These are phyloP conservation scores for Chelidonichthys spinosus DNA, from an alignment of 2,797 vertebrate species.

Conservation along the genomic window DNA sequence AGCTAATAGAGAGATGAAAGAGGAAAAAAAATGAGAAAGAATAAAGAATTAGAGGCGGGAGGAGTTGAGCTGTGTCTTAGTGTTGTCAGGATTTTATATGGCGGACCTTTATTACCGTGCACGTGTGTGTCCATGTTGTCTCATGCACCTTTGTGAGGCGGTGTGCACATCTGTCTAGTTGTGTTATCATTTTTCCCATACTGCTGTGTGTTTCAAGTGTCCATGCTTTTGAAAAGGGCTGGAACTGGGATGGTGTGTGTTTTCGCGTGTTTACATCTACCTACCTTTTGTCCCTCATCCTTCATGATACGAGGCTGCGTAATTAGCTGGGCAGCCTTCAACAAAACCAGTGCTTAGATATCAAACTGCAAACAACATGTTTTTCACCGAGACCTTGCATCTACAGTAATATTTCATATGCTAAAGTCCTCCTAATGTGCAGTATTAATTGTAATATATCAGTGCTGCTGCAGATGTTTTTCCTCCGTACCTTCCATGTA, in stretches of 20 bases:
- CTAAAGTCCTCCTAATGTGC: background rate
- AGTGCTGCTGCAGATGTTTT: background rate
- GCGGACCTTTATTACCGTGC: constrained; percentile 51
- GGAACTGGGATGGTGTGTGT: constrained; percentile 29
- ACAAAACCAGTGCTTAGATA: constrained; percentile 42
- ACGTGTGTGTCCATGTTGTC: constrained; percentile 26
- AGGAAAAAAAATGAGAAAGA: constrained; percentile 36
- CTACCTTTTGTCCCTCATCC: constrained; percentile 67
- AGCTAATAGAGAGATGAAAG: constrained; percentile 86
- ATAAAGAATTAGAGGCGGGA: constrained; percentile 9
- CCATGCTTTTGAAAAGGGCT: constrained; percentile 48
- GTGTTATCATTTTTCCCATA: constrained; percentile 17
- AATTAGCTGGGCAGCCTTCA: constrained; percentile 63
- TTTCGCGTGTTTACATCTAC: constrained; percentile 53
- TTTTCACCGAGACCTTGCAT: constrained; percentile 38
- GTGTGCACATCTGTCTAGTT: constrained; percentile 12
- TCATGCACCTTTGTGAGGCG: constrained; percentile 29
- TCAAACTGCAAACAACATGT: constrained; percentile 46
- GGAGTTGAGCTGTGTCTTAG: constrained; percentile 40
- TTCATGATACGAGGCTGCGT: constrained; percentile 51
- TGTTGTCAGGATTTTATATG: constrained; percentile 57
- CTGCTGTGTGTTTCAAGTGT: constrained; percentile 55
- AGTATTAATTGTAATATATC: constrained; percentile 13
- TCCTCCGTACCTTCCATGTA: background rate
- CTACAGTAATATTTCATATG: background rate